Percentiles rank a stretch among this genome's conserved stretches.
phyloP scores from a whole-genome alignment of 2,113 vertebrate genomes.

The Sminthopsis crassicaudata region DNA sequence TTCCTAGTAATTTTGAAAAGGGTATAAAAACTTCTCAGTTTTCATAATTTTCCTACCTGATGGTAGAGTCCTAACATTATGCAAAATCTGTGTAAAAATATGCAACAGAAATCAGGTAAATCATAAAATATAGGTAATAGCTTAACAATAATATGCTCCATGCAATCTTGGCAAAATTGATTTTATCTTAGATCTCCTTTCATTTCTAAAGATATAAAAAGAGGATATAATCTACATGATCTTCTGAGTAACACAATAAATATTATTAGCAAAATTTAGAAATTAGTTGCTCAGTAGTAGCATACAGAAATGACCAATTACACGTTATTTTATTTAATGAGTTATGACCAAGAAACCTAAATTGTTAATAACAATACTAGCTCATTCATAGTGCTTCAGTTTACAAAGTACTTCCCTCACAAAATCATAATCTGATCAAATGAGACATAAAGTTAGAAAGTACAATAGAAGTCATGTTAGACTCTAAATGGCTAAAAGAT shows the following conservation, averaged over 20 bases:
- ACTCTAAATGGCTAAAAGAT: not conserved
- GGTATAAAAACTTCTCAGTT: not conserved
- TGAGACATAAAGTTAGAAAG: not conserved
- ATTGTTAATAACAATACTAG: not conserved
- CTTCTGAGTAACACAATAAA: conserved; percentile 35
- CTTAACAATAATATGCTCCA: conserved; percentile 17
- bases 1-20: conserved; percentile 38
- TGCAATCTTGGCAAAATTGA: not conserved
- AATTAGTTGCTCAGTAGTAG: not conserved
- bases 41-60: conserved; percentile 40
- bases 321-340: not conserved
- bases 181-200: conserved; percentile 7
- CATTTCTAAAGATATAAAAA: conserved; percentile 33
- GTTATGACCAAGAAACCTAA: not conserved
- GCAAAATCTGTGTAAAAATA: not conserved
- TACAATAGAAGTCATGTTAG: not conserved
- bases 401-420: not conserved
- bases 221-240: not conserved
- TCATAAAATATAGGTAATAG: not conserved
- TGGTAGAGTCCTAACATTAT: conserved; percentile 24
- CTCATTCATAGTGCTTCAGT: not conserved
- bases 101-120: conserved; percentile 28
- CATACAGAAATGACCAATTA: not conserved
- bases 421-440: not conserved
- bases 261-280: not conserved